phyloP scores from a whole-genome alignment of 2,888 invertebrate genomes.

The Galerucella nymphaeae region DNA sequence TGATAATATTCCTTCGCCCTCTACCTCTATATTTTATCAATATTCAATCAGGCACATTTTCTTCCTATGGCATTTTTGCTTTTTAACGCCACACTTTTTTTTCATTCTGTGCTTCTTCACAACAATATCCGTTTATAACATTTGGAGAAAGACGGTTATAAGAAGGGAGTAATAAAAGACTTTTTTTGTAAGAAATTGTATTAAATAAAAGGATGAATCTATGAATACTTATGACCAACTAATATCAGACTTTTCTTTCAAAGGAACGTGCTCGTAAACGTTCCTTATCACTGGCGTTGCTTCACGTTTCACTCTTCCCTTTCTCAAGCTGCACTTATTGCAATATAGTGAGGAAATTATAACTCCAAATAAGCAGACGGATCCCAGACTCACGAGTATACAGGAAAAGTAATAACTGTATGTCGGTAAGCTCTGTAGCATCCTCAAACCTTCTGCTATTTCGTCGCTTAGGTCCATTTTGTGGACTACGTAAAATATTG shows the following conservation, averaged over 20 bases:
- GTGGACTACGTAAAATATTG: slow-evolving; percentile 82
- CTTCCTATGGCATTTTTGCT: too few relatives aligned
- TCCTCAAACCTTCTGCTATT: slow-evolving; percentile 68
- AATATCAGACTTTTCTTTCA: slow-evolving; percentile 14
- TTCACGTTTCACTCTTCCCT: neutral
- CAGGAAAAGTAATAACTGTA: slow-evolving; percentile 49
- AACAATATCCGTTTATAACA: too few relatives aligned
- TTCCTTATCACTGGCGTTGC: slow-evolving; percentile 37
- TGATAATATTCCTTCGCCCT: too few relatives aligned
- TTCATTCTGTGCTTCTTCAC: too few relatives aligned
- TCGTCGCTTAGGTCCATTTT: slow-evolving; percentile 70
- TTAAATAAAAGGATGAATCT: slow-evolving; percentile 1
- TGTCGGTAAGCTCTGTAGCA: slow-evolving; percentile 67
- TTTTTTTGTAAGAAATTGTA: neutral
- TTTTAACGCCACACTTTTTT: too few relatives aligned
- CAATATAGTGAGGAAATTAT: slow-evolving; percentile 48
- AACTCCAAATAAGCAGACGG: slow-evolving; percentile 46
- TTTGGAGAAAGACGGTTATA: too few relatives aligned
- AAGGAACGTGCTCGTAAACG: neutral
- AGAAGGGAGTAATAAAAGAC: neutral
- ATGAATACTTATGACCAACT: neutral
- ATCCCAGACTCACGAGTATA: slow-evolving; percentile 49
- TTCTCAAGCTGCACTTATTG: slow-evolving; percentile 30
- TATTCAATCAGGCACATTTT: too few relatives aligned
- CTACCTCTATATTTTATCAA: too few relatives aligned